Evolutionary conservation across 2,888 invertebrate species (phyloP).

Genomic region (Tupiocoris notatus): DNA sequence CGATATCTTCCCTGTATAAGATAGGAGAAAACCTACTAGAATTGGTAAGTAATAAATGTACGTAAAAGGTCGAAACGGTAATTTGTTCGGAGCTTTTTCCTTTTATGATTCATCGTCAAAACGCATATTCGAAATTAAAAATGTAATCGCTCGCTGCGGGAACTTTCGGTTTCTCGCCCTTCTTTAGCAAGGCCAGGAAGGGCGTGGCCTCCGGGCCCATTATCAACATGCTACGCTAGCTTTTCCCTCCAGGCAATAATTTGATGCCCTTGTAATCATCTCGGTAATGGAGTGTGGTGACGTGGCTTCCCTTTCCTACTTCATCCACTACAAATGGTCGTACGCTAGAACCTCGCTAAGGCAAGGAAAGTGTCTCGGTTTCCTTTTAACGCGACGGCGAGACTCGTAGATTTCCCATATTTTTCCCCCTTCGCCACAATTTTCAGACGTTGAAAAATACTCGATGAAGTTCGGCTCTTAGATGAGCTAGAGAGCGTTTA

Average conservation of each 20-base stretch:
- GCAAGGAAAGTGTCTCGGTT: not conserved
- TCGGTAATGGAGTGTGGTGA: constrained; percentile 39
- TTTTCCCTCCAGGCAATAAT: constrained; percentile 39
- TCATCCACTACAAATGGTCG: not conserved
- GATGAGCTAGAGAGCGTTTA: too few species aligned
- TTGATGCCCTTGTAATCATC: constrained; percentile 43
- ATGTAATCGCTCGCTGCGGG: not conserved
- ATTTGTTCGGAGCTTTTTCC: not conserved
- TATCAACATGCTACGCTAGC: constrained; percentile 43
- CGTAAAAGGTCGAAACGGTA: too few species aligned
- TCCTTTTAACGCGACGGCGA: not conserved
- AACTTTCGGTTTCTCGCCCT: not conserved
- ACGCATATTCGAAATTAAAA: constrained; percentile 40
- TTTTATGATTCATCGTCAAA: constrained; percentile 27
- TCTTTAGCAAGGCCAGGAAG: constrained; percentile 11
- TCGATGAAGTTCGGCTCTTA: too few species aligned
- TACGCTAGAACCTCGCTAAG: not conserved
- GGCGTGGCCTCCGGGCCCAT: constrained; percentile 37
- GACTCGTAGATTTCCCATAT: not conserved
- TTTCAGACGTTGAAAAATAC: not conserved
- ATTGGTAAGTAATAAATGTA: too few species aligned
- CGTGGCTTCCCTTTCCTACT: constrained; percentile 1
- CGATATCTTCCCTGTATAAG: too few species aligned
- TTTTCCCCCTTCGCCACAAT: not conserved
- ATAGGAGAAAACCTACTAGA: too few species aligned